Evolutionary conservation across 2,797 vertebrate genomes (phyloP), one percentile per base, ranked within the genome.

Genomic region (Sebastes miniatus): DNA sequence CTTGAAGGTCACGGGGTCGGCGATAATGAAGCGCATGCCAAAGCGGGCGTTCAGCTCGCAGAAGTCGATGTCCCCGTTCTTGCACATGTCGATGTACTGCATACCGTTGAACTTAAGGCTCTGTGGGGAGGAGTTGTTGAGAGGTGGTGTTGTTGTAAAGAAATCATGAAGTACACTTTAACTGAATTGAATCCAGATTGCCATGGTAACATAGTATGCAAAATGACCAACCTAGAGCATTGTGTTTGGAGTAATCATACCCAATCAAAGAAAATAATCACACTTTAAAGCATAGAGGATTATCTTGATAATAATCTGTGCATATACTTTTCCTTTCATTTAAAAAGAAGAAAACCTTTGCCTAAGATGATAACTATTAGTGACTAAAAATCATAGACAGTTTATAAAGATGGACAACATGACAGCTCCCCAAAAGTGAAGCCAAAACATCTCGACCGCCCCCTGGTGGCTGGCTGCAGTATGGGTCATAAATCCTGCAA

Each of bases 71-170:
- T 99, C 98, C 0, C 98, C 98, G 0, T 99, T 99, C 93, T 99
- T 99, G 94, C 98, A 99, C 88, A 99, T 95, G 92, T 99, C 98
- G 5, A 99, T 99, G 94, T 99, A 99, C 85, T 98, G 97, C 94
- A 98, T 96, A 6, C 98, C 98, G 0, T 99, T 99, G 88, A 99
- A 99, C 95, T 97, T 98, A 6, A 99, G 96, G 88, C 98, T 97
- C 96, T 99, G 84, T 9, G 62, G 68, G 34, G 56, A 68, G 31
- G 31, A 65, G 16, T 34, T 4, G 11, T 8, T 1, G 13, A 81
- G n/a, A 80, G 32, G 66, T 2, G 24, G 5, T 22, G 64, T 18
- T 3, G 10, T 43, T 67, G 43, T n/a, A 32, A 68, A 27, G 9
- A 2, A 32, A 62, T 1, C 6, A 11, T 71, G 34, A 50, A 34